phyloP scores from a whole-genome alignment of 1,140 invertebrate genomes.

The Heterodera schachtii region DNA sequence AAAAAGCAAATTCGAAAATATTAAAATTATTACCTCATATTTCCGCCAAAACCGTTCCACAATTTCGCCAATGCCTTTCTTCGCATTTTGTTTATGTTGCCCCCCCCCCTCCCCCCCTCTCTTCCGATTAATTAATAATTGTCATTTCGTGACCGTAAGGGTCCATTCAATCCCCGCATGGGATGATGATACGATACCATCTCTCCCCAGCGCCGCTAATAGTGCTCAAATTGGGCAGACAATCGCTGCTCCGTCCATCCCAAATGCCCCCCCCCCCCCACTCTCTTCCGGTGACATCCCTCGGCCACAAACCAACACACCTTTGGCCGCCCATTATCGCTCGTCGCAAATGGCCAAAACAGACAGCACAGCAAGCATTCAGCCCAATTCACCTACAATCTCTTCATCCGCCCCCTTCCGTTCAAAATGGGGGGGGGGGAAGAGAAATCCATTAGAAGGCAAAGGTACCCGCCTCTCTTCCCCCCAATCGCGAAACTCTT shows the following conservation, averaged over 20 bases:
- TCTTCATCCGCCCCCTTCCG: too few relatives aligned
- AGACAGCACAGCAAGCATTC: too few relatives aligned
- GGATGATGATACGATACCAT: background rate
- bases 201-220: background rate
- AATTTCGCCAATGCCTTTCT: background rate
- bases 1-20: too few relatives aligned
- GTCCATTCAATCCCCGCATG: background rate
- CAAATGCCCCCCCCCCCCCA: background rate
- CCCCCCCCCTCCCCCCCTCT: background rate
- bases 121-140: background rate
- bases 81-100: too few relatives aligned
- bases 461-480: too few relatives aligned
- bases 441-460: background rate
- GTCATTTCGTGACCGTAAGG: background rate
- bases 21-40: too few relatives aligned
- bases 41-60: background rate
- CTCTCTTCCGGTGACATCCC: background rate
- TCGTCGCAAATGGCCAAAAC: too few relatives aligned
- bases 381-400: too few relatives aligned
- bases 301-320: background rate
- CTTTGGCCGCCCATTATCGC: background rate
- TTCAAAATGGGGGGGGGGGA: background rate
- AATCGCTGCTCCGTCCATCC: background rate
- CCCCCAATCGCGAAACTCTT: background rate
- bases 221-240: background rate